Evolutionary conservation across 2,797 vertebrate species (phyloP).

Genomic region (Numenius phaeopus): DNA sequence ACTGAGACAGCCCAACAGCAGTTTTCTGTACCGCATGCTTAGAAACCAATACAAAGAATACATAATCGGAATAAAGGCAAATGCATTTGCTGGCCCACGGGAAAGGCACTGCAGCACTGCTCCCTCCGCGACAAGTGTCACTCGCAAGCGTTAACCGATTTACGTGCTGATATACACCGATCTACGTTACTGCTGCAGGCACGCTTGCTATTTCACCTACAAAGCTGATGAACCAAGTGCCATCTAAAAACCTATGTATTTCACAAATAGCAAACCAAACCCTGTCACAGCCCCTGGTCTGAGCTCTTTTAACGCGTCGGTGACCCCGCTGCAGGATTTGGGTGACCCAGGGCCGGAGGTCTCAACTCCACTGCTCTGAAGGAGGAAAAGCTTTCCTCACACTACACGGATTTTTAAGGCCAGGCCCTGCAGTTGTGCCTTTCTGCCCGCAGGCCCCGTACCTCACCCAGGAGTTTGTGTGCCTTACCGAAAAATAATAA

Average conservation of each 20-base stretch:
- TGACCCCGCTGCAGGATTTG: fast-evolving
- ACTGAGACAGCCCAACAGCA: fast-evolving
- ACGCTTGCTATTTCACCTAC: not conserved
- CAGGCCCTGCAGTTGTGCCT: not conserved
- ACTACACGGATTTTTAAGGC: fast-evolving
- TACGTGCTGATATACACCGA: fast-evolving
- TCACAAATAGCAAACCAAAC: not conserved
- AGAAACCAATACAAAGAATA: not conserved
- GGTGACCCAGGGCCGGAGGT: not conserved
- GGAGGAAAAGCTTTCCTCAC: too few species aligned
- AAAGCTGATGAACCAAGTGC: not conserved
- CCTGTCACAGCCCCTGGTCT: not conserved
- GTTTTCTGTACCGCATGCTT: not conserved
- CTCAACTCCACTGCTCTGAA: not conserved
- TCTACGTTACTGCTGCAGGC: not conserved
- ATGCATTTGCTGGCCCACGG: not conserved
- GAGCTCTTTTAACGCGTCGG: too few species aligned
- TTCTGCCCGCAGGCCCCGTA: not conserved
- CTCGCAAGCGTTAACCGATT: fast-evolving
- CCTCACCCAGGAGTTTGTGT: not conserved
- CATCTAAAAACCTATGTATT: not conserved
- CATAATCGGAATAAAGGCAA: not conserved
- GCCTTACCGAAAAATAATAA: not conserved
- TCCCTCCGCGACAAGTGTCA: fast-evolving
- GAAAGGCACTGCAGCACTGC: not conserved